Evolutionary conservation across 2,888 invertebrate species (phyloP).

Genomic region (Latrodectus hesperus): DNA sequence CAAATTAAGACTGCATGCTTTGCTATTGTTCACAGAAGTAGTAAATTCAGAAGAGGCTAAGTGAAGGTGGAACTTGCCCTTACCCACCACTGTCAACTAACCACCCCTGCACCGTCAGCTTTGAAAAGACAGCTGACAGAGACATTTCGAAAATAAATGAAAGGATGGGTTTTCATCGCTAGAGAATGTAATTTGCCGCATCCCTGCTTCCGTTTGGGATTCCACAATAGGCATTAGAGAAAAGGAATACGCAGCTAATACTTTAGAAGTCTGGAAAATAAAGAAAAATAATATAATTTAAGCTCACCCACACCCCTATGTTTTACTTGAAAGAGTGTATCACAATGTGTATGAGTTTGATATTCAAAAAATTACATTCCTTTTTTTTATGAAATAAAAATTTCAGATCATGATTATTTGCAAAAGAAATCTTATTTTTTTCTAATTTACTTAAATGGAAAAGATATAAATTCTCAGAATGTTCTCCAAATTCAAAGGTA

Average conservation of each 20-base stretch:
- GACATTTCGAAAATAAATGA: constrained; percentile 63
- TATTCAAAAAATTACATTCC: background rate
- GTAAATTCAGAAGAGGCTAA: constrained; percentile 39
- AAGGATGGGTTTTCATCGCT: constrained; percentile 40
- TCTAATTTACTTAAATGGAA: constrained; percentile 6
- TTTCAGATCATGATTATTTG: background rate
- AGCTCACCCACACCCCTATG: constrained; percentile 19
- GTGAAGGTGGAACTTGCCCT: background rate
- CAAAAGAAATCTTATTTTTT: constrained; percentile 3
- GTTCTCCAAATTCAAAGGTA: background rate
- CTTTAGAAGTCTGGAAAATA: background rate
- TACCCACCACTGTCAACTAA: background rate
- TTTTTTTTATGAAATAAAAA: constrained; percentile 1
- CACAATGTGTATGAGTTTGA: constrained; percentile 15
- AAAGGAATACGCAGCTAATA: constrained; percentile 22
- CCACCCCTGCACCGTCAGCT: constrained; percentile 22
- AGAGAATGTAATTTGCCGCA: constrained; percentile 54
- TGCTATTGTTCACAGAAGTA: constrained; percentile 37
- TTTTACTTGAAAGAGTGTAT: constrained; percentile 18
- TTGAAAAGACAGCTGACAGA: constrained; percentile 58
- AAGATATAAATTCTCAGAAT: background rate
- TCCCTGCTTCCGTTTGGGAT: constrained; percentile 32
- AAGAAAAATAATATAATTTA: background rate
- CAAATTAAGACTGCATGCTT: constrained; percentile 41
- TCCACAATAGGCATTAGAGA: constrained; percentile 45